A percentile compares a stretch with the other conserved stretches of the same genome.
Conservation (phyloP, 2,888 invertebrate species). For the Mycalesis mineus region DNA sequence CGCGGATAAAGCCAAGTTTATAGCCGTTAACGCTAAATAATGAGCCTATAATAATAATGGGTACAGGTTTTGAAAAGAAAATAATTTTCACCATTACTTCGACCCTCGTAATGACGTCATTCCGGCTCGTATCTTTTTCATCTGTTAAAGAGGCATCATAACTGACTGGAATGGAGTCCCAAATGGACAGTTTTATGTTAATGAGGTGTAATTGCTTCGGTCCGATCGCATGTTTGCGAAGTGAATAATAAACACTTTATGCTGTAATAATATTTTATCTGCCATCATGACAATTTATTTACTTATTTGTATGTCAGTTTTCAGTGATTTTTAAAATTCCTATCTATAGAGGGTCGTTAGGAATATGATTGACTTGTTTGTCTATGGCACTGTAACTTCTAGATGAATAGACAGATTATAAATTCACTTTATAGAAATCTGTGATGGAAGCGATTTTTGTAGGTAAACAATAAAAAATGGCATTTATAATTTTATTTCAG, state of each 20-base stretch:
- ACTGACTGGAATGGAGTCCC: not conserved
- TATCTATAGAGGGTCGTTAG: too few relatives aligned
- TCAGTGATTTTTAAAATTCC: too few relatives aligned
- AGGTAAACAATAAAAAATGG: too few relatives aligned
- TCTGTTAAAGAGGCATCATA: not conserved
- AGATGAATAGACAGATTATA: too few relatives aligned
- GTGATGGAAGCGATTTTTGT: too few relatives aligned
- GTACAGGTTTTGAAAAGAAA: slow-evolving; percentile 34
- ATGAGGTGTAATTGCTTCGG: not conserved
- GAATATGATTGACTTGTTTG: too few relatives aligned
- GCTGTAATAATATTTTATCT: too few relatives aligned
- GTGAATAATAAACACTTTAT: not conserved
- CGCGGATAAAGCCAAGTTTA: not conserved
- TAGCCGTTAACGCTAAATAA: slow-evolving; percentile 4
- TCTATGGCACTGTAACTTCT: too few relatives aligned
- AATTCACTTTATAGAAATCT: too few relatives aligned
- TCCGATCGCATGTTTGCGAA: not conserved
- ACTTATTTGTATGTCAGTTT: too few relatives aligned
- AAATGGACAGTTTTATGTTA: slow-evolving; percentile 7
- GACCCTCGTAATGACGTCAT: slow-evolving; percentile 40
- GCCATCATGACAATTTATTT: too few relatives aligned
- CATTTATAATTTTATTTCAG: too few relatives aligned
- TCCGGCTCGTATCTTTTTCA: slow-evolving; percentile 28
- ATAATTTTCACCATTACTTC: slow-evolving; percentile 37
- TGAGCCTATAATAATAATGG: slow-evolving; percentile 7